A percentile compares a stretch with the other conserved stretches of the same genome.
Evolutionary conservation across 2,888 invertebrate genomes (phyloP).

Genomic region (Orchestes rusci): DNA sequence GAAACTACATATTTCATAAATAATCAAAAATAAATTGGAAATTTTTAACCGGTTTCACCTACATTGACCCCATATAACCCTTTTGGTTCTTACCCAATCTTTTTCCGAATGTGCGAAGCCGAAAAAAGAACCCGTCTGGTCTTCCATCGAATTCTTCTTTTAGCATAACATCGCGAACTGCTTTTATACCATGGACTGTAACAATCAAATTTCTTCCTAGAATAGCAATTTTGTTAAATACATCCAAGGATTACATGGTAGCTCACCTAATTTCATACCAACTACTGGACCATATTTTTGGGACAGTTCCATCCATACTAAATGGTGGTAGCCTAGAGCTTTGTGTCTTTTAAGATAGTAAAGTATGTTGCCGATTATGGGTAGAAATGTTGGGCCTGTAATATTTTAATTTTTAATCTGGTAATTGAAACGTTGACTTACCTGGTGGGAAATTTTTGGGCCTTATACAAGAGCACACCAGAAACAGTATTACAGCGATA

Average conservation of each 20-base stretch:
- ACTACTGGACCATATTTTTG: conserved; percentile 56
- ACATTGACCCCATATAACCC: too few species aligned
- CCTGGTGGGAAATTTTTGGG: conserved; percentile 50
- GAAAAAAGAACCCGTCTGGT: conserved; percentile 63
- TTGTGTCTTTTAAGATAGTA: conserved; percentile 39
- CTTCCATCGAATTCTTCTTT: conserved; percentile 62
- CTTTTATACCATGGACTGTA: conserved; percentile 54
- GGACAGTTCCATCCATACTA: conserved; percentile 54
- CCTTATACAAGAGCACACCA: conserved; percentile 33
- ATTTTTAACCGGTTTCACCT: too few species aligned
- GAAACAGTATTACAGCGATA: conserved; percentile 18
- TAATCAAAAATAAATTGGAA: conserved; percentile 13
- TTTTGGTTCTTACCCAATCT: conserved; percentile 49
- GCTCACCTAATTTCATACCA: conserved; percentile 55
- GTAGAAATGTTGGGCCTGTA: conserved; percentile 50
- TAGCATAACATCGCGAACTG: conserved; percentile 54
- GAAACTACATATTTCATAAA: too few species aligned
- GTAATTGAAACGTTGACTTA: conserved; percentile 35
- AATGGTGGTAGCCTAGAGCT: conserved; percentile 48
- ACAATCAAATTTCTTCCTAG: conserved; percentile 49
- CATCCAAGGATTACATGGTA: background rate
- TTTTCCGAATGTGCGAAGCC: conserved; percentile 59
- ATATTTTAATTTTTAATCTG: background rate
- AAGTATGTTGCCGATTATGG: conserved; percentile 49
- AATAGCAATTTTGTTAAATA: background rate